These are phyloP conservation scores for Notothenia coriiceps DNA, from an alignment of 2,113 vertebrate species.

Conservation along the genomic window DNA sequence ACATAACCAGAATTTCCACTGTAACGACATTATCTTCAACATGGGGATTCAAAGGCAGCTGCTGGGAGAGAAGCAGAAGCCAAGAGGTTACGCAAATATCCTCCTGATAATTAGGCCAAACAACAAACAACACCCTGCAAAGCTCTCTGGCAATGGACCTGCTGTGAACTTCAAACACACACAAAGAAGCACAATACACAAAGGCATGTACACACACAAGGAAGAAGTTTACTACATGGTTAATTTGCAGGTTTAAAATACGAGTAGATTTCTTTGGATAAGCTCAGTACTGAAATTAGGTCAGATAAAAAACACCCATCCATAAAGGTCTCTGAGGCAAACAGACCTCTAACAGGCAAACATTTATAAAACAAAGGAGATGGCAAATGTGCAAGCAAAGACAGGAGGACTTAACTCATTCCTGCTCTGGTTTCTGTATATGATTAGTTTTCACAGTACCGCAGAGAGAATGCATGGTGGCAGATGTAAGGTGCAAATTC, in stretches of 20 bases:
- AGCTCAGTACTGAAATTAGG: constrained; percentile 18
- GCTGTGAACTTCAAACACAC: constrained; percentile 25
- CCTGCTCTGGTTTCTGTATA: constrained; percentile 6
- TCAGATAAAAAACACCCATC: constrained; percentile 39
- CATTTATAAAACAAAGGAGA: constrained; percentile 43
- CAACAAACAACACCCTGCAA: constrained; percentile 45
- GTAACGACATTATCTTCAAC: constrained; percentile 11
- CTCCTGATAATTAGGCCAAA: constrained; percentile 53
- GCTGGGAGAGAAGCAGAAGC: constrained; percentile 22
- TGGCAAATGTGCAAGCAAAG: constrained; percentile 19
- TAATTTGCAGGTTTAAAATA: not conserved
- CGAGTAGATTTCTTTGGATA: constrained; percentile 8
- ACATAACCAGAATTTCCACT: constrained; percentile 15
- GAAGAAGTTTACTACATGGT: not conserved
- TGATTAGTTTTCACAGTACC: constrained; percentile 13
- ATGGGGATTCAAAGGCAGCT: constrained; percentile 26
- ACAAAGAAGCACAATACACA: not conserved
- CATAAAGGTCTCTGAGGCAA: constrained; percentile 13
- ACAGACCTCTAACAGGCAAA: constrained; percentile 36
- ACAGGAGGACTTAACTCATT: constrained; percentile 41
- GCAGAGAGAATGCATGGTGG: not conserved
- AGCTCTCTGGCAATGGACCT: constrained; percentile 13
- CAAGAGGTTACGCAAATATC: constrained; percentile 52
- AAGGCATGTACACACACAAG: not conserved
- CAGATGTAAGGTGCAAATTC: constrained; percentile 3